A percentile compares a stretch with the other conserved stretches of the same genome.
Evolutionary conservation across 2,797 vertebrate genomes (phyloP).

Genomic region (Nannoperca obscura): DNA sequence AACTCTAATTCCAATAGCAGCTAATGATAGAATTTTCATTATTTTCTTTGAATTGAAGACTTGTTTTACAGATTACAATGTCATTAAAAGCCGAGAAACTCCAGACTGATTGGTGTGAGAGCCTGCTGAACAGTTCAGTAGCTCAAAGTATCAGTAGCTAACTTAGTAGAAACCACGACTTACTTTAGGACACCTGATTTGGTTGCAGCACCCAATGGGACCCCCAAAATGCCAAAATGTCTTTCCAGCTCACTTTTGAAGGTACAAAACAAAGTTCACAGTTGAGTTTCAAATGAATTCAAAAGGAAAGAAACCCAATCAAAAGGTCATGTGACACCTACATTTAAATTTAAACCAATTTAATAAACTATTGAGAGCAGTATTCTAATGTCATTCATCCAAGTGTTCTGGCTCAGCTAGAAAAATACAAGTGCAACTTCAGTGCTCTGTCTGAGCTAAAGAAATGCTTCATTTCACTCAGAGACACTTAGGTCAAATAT

Average conservation of each 20-base stretch:
- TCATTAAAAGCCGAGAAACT: slow-evolving; percentile 58
- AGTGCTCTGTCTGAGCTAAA: too few relatives aligned
- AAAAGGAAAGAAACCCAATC: neutral
- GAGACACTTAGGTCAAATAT: neutral
- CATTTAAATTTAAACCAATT: neutral
- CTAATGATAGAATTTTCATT: slow-evolving; percentile 61
- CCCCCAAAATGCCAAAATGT: neutral
- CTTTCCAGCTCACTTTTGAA: neutral
- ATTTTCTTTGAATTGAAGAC: slow-evolving; percentile 29
- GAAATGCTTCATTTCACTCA: too few relatives aligned
- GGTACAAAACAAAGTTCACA: neutral
- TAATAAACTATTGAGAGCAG: neutral
- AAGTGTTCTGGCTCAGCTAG: neutral
- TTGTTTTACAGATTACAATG: slow-evolving; percentile 58
- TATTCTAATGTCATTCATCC: neutral
- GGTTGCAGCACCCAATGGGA: neutral
- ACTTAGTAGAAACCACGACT: slow-evolving; percentile 20
- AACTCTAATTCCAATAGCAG: slow-evolving; percentile 29
- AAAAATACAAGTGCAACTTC: neutral
- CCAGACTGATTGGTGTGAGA: slow-evolving; percentile 49
- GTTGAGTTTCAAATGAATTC: neutral
- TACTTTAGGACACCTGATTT: neutral
- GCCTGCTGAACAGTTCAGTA: slow-evolving; percentile 12
- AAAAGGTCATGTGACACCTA: neutral
- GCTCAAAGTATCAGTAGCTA: neutral